These are phyloP conservation scores for Pseudochirops corinnae DNA, from an alignment of 2,797 vertebrate genomes.

Conservation along the genomic window DNA sequence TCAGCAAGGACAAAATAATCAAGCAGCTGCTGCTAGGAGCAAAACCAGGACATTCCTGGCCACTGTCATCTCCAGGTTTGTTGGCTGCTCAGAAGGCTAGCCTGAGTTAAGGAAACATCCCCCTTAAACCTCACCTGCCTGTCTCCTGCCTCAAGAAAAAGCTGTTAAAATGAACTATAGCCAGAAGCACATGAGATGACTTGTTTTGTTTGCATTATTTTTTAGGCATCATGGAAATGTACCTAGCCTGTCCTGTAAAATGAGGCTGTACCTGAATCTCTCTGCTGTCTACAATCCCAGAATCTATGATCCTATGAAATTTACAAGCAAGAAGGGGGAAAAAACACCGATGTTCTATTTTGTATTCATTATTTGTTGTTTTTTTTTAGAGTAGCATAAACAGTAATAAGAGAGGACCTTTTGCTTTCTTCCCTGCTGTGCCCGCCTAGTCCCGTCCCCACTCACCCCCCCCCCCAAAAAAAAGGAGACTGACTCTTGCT, in stretches of 20 bases:
- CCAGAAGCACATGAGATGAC: neutral
- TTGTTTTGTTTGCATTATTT: neutral
- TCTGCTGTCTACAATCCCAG: neutral
- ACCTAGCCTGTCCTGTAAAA: constrained; percentile 7
- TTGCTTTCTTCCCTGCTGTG: neutral
- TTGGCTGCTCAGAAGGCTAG: neutral
- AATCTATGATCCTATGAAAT: neutral
- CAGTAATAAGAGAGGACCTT: neutral
- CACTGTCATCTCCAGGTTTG: neutral
- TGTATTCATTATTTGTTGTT: neutral
- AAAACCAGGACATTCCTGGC: neutral
- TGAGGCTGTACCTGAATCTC: neutral
- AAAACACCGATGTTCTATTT: neutral
- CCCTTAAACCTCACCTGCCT: neutral
- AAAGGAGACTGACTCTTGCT: neutral
- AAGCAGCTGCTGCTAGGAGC: neutral
- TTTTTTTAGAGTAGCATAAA: neutral
- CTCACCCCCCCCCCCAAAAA: too few species aligned
- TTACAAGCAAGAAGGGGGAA: neutral
- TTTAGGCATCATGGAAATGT: neutral
- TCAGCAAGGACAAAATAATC: neutral
- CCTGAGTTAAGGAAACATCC: neutral
- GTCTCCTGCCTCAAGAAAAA: neutral
- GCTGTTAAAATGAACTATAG: neutral
- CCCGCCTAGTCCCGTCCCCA: too few species aligned